phyloP scores from a whole-genome alignment of 1,140 invertebrate genomes.

The Pseudomyrmex sp. region DNA sequence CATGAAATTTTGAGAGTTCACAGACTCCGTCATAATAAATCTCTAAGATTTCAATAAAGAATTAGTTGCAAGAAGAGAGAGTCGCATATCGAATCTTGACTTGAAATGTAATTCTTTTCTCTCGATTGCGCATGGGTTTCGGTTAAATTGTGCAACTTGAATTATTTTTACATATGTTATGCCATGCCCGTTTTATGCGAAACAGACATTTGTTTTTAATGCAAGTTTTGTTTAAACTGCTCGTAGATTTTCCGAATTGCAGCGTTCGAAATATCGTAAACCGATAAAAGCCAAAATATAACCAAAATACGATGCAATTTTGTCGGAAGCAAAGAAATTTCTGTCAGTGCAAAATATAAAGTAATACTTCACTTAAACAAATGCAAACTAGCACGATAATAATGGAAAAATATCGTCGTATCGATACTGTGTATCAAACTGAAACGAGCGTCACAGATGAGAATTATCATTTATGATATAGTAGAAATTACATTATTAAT shows the following conservation, averaged over 20 bases:
- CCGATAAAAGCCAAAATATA: not conserved
- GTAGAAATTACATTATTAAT: constrained; percentile 1
- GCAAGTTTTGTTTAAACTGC: constrained; percentile 2
- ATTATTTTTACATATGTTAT: constrained; percentile 59
- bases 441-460: not conserved
- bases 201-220: constrained; percentile 28
- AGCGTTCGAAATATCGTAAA: not conserved
- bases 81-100: constrained; percentile 14
- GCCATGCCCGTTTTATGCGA: not conserved
- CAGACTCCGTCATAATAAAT: not conserved
- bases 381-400: not conserved
- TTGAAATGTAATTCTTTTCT: constrained; percentile 48
- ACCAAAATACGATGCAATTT: not conserved
- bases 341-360: not conserved
- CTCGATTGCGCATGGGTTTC: constrained; percentile 12
- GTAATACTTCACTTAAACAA: not conserved
- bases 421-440: not conserved
- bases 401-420: not conserved
- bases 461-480: constrained; percentile 2
- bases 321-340: not conserved
- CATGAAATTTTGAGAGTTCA: not conserved
- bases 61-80: not conserved
- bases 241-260: not conserved
- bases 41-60: constrained; percentile 2
- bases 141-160: constrained; percentile 48